These are phyloP conservation scores for Leptobrachium ailaonicum DNA, from an alignment of 2,113 vertebrate genomes.

Conservation along the genomic window DNA sequence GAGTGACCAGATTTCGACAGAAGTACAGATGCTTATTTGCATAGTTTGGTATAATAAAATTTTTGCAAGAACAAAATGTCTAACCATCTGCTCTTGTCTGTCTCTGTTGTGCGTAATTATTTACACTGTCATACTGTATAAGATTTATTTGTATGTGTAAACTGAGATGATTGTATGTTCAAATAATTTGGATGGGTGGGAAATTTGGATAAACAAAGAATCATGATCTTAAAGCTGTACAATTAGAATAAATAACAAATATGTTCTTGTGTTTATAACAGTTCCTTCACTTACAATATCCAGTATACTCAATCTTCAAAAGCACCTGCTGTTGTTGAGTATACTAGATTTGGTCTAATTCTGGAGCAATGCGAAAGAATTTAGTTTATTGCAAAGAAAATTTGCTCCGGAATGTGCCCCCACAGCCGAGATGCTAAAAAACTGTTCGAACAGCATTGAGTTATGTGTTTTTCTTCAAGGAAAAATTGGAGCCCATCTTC, in stretches of 20 bases:
- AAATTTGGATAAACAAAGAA: conserved; percentile 23
- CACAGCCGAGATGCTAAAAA: too few species aligned
- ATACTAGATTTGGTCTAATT: too few species aligned
- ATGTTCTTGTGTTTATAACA: too few species aligned
- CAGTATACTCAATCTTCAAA: too few species aligned
- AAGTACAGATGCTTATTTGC: conserved; percentile 41
- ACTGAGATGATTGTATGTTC: conserved; percentile 29
- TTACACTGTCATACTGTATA: conserved; percentile 35
- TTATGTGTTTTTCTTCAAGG: too few species aligned
- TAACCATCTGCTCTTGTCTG: conserved; percentile 41
- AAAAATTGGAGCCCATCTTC: too few species aligned
- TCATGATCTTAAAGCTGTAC: neutral
- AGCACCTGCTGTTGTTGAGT: too few species aligned
- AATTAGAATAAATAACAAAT: neutral
- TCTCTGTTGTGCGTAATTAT: conserved; percentile 33
- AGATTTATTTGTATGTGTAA: conserved; percentile 28
- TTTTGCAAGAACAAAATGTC: conserved; percentile 37
- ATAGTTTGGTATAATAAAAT: conserved; percentile 40
- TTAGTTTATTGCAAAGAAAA: too few species aligned
- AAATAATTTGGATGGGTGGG: conserved; percentile 20
- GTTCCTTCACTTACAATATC: too few species aligned
- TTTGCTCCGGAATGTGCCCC: too few species aligned
- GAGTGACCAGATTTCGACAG: conserved; percentile 21
- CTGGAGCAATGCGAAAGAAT: too few species aligned
- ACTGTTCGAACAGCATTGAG: too few species aligned